phyloP scores from a whole-genome alignment of 2,797 vertebrate species.

The Spinibarbus caldwelli region DNA sequence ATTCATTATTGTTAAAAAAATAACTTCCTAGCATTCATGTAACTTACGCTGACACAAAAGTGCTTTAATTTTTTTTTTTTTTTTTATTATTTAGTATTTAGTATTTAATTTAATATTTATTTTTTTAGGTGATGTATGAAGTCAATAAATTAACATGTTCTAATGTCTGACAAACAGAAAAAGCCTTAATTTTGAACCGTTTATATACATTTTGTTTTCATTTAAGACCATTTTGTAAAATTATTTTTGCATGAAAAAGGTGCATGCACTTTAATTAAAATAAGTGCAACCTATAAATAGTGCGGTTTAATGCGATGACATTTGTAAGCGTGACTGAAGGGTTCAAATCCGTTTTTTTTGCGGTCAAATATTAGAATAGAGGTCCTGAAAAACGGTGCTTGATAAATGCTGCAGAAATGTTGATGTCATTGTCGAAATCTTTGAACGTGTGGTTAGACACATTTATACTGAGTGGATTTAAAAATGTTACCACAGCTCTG shows the following conservation, averaged over 20 bases:
- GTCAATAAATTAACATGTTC: not conserved
- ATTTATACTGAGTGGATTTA: slow-evolving; percentile 3
- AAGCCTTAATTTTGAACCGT: too few relatives aligned
- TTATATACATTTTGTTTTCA: too few relatives aligned
- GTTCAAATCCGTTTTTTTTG: not conserved
- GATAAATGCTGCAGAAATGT: not conserved
- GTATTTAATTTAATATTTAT: too few relatives aligned
- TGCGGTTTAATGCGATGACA: not conserved
- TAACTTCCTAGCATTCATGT: too few relatives aligned
- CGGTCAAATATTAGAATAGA: not conserved
- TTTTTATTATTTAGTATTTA: too few relatives aligned
- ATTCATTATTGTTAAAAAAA: too few relatives aligned
- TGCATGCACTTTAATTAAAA: not conserved
- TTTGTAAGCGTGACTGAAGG: not conserved
- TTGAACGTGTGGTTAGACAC: not conserved
- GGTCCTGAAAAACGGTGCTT: not conserved
- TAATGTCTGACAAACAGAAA: not conserved
- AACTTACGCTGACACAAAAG: too few relatives aligned
- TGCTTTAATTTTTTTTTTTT: too few relatives aligned
- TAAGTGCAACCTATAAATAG: not conserved
- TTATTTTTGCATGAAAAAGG: not conserved
- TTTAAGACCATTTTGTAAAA: not conserved
- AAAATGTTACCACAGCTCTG: slow-evolving; percentile 25
- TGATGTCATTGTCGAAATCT: not conserved
- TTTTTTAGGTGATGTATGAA: not conserved